Evolutionary conservation across 2,113 vertebrate species (phyloP).

Genomic region (Plestiodon gilberti): DNA sequence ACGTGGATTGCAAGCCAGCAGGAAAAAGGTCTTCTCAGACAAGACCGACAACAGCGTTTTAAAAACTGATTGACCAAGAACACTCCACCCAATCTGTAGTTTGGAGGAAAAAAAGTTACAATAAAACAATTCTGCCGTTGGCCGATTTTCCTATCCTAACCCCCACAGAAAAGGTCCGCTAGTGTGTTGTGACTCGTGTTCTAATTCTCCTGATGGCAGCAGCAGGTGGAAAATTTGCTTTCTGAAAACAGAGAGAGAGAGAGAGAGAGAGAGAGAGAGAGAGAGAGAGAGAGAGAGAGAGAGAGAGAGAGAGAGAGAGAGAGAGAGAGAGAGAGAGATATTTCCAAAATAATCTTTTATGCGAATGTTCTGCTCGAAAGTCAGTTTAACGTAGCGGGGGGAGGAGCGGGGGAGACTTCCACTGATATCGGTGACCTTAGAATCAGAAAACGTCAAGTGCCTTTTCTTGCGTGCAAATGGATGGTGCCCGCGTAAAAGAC

Average conservation of each 20-base stretch:
- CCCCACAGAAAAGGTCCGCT: not conserved
- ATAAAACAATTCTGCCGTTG: not conserved
- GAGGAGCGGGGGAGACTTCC: not conserved
- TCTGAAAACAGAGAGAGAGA: not conserved
- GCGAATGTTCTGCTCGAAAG: not conserved
- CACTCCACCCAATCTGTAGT: not conserved
- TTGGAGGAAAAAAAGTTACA: not conserved
- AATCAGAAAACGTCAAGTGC: not conserved
- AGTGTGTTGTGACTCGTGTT: not conserved
- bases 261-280: not conserved
- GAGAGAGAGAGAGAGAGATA: too few relatives aligned
- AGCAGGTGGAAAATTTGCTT: not conserved
- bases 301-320: too few relatives aligned
- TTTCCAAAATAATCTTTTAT: not conserved
- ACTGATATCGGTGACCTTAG: not conserved
- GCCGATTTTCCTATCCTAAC: not conserved
- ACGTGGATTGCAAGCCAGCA: not conserved
- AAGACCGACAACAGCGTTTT: not conserved
- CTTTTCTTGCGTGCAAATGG: not conserved
- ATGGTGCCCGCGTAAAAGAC: not conserved
- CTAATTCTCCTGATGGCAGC: not conserved
- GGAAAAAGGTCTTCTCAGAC: not conserved
- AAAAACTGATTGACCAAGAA: not conserved
- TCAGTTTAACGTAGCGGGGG: too few relatives aligned
- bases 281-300: too few relatives aligned